phyloP scores from a whole-genome alignment of 2,797 vertebrate genomes.

The Cynopterus sphinx region DNA sequence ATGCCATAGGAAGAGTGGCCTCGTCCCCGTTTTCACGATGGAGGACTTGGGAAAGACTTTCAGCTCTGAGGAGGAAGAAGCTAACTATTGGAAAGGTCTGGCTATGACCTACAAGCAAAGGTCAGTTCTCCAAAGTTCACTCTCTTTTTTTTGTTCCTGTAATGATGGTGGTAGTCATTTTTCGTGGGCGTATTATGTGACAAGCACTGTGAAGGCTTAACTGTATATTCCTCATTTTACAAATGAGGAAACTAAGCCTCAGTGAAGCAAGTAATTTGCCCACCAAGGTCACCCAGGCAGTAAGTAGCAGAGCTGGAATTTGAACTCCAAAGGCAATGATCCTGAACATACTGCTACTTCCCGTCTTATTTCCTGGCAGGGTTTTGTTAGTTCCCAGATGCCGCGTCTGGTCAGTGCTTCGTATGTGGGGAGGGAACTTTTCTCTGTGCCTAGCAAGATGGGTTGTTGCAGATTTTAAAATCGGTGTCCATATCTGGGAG shows the following conservation, averaged over 20 bases:
- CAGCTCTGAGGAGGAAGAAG: conserved; percentile 91
- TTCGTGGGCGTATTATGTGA: neutral
- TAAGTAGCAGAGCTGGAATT: neutral
- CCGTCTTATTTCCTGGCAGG: neutral
- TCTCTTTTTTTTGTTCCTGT: neutral
- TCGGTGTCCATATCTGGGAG: neutral
- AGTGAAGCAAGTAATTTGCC: neutral
- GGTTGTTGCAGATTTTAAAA: neutral
- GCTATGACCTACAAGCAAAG: conserved; percentile 91
- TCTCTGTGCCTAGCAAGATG: neutral
- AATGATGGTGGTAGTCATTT: too few species aligned
- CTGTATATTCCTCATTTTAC: neutral
- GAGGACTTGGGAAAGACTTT: conserved; percentile 86
- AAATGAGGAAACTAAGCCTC: neutral
- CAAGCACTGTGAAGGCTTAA: neutral
- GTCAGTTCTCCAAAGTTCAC: conserved; percentile 81
- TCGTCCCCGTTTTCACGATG: conserved; percentile 75
- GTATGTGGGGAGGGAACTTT: neutral
- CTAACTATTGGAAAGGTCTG: conserved; percentile 93
- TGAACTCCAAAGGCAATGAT: neutral
- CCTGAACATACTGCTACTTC: neutral
- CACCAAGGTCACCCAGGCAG: neutral
- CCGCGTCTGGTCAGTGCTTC: neutral
- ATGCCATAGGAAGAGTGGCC: conserved; percentile 68
- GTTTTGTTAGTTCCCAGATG: neutral